Evolutionary conservation across 1,140 invertebrate genomes (phyloP).

Genomic region (Ceratoteleas bidentatus): DNA sequence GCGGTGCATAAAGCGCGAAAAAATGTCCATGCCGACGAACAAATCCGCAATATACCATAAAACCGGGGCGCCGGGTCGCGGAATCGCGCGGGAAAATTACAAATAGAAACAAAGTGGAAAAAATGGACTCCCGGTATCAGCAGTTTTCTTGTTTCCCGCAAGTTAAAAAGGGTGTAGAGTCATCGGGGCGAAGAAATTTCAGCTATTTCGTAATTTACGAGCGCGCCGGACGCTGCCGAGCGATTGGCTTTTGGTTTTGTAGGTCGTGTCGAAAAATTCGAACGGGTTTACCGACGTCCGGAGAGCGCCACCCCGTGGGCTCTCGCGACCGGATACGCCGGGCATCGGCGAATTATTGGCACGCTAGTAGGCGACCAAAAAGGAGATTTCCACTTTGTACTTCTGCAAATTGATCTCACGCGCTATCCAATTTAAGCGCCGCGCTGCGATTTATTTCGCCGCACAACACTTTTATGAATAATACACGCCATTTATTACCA

Average conservation of each 20-base stretch:
- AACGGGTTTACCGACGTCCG: conserved; percentile 51
- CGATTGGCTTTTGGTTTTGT: conserved; percentile 64
- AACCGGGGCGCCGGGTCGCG: not conserved
- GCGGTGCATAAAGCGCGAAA: conserved; percentile 30
- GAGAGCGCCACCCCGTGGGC: conserved; percentile 14
- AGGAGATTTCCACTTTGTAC: conserved; percentile 45
- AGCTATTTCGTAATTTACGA: conserved; percentile 70
- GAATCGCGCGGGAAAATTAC: conserved; percentile 30
- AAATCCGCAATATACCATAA: conserved; percentile 41
- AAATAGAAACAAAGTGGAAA: conserved; percentile 48
- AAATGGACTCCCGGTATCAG: conserved; percentile 56
- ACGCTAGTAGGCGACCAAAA: conserved; percentile 24
- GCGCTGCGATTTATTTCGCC: conserved; percentile 13
- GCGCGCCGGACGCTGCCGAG: conserved; percentile 33
- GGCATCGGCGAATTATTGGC: conserved; percentile 50
- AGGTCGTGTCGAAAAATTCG: conserved; percentile 59
- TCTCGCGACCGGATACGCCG: conserved; percentile 48
- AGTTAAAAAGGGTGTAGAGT: conserved; percentile 55
- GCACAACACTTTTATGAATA: conserved; percentile 25
- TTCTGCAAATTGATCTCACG: conserved; percentile 41
- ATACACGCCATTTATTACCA: conserved; percentile 13
- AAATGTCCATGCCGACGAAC: conserved; percentile 29
- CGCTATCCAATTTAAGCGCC: conserved; percentile 29
- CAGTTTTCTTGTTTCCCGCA: conserved; percentile 59
- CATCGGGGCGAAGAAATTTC: conserved; percentile 65